Evolutionary conservation across 2,888 invertebrate species (phyloP).

Genomic region (Pseudoips prasinana): DNA sequence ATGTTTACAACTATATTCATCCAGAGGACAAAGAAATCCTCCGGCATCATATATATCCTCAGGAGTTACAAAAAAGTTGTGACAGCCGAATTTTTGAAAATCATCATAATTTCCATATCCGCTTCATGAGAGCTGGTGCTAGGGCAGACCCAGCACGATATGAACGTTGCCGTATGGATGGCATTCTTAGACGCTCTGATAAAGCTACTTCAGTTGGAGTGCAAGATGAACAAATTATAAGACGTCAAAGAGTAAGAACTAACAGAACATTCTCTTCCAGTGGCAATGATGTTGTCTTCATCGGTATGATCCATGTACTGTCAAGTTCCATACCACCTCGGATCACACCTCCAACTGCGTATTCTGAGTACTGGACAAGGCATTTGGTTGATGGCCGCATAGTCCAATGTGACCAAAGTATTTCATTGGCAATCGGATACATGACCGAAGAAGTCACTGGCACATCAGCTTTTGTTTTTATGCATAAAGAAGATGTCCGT

Average conservation of each 20-base stretch:
- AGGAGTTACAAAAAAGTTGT: conserved; percentile 66
- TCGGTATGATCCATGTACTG: conserved; percentile 88
- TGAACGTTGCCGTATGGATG: conserved; percentile 87
- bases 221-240: conserved; percentile 75
- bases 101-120: conserved; percentile 80
- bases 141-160: conserved; percentile 87
- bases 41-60: conserved; percentile 84
- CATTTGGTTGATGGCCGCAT: conserved; percentile 95
- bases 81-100: conserved; percentile 62
- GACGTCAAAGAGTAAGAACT: conserved; percentile 77
- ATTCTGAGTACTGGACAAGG: conserved; percentile 94
- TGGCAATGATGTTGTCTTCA: conserved; percentile 85
- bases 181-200: conserved; percentile 82
- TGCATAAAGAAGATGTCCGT: conserved; percentile 94
- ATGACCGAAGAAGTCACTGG: conserved; percentile 94
- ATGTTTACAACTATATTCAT: conserved; percentile 91
- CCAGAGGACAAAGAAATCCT: conserved; percentile 91
- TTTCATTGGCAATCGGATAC: conserved; percentile 93
- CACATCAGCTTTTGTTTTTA: conserved; percentile 93
- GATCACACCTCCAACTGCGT: conserved; percentile 83
- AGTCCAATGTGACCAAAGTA: conserved; percentile 94
- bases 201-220: conserved; percentile 77
- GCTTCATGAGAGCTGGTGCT: conserved; percentile 86
- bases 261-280: conserved; percentile 77
- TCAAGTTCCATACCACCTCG: conserved; percentile 79